Conservation (phyloP, 2,113 vertebrate species). For the Ctenodactylus gundi region DNA sequence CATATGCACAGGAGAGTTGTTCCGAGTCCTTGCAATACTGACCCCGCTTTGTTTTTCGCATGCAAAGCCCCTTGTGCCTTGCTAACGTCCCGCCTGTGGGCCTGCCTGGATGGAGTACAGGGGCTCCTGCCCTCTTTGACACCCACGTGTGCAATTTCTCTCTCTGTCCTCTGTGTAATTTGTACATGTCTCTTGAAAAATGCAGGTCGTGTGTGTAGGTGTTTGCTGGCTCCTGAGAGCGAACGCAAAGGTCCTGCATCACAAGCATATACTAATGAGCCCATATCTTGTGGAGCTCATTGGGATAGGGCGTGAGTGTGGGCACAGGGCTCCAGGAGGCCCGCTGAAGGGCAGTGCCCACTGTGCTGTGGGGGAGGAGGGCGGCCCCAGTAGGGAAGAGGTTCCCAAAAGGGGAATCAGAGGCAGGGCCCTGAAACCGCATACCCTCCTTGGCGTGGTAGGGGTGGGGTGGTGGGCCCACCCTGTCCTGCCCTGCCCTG, state of each 20-base stretch:
- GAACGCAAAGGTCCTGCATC: no score
- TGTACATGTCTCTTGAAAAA: no score
- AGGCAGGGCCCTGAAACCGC: slow-evolving; percentile 3
- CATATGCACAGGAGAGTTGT: rapidly evolving
- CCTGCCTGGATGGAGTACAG: no score
- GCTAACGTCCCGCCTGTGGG: no score
- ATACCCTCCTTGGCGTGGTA: background rate
- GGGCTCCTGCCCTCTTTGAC: no score
- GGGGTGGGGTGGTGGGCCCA: no score
- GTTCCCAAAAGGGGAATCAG: slow-evolving; percentile 56
- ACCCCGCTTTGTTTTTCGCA: background rate
- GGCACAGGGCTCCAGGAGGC: background rate
- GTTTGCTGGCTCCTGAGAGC: no score
- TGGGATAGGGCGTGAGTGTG: background rate
- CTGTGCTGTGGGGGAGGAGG: background rate
- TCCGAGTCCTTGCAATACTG: background rate
- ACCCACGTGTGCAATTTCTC: no score
- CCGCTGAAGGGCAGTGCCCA: background rate
- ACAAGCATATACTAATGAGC: no score
- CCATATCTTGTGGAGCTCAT: background rate
- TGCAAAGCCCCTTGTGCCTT: no score
- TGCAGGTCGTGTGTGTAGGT: no score
- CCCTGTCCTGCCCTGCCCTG: background rate
- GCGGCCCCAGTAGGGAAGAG: background rate
- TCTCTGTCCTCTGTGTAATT: no score